These are phyloP conservation scores for Myodes glareolus DNA, from an alignment of 2,113 vertebrate species.

Conservation along the genomic window DNA sequence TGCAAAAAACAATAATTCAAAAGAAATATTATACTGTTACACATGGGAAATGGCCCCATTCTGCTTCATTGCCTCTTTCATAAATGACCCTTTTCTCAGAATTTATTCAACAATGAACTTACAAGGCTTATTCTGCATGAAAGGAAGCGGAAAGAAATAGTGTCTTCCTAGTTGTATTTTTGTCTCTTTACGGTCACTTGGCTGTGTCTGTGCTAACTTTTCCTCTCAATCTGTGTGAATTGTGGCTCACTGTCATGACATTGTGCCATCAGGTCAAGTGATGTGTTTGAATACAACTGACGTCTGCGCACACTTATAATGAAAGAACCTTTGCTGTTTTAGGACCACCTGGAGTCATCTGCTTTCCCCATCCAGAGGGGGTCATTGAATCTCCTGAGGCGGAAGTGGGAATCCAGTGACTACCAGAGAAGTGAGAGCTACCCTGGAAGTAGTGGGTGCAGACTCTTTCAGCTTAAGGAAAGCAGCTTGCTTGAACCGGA, in stretches of 20 bases:
- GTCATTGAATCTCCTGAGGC: conserved; percentile 81
- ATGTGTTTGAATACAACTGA: background rate
- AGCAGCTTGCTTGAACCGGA: background rate
- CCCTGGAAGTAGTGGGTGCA: background rate
- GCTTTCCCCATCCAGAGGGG: conserved; percentile 82
- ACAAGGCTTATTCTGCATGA: background rate
- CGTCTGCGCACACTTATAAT: background rate
- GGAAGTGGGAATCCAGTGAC: conserved; percentile 82
- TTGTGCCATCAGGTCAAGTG: background rate
- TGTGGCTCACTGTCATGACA: background rate
- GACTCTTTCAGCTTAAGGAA: conserved; percentile 5
- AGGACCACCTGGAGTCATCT: conserved; percentile 80
- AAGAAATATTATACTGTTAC: conserved; percentile 44
- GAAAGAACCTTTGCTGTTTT: conserved; percentile 67
- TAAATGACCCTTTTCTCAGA: conserved; percentile 76
- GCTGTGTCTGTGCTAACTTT: background rate
- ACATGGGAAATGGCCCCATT: conserved; percentile 51
- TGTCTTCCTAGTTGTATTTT: conserved; percentile 21
- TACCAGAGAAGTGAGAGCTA: conserved; percentile 28
- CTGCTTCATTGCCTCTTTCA: conserved; percentile 2
- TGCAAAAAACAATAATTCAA: conserved; percentile 42
- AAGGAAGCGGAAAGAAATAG: conserved; percentile 42
- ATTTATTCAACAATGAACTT: conserved; percentile 51
- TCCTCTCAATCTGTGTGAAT: background rate
- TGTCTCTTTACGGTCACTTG: conserved; percentile 52